phyloP scores from a whole-genome alignment of 1,140 invertebrate species.

The Grapholita molesta region DNA sequence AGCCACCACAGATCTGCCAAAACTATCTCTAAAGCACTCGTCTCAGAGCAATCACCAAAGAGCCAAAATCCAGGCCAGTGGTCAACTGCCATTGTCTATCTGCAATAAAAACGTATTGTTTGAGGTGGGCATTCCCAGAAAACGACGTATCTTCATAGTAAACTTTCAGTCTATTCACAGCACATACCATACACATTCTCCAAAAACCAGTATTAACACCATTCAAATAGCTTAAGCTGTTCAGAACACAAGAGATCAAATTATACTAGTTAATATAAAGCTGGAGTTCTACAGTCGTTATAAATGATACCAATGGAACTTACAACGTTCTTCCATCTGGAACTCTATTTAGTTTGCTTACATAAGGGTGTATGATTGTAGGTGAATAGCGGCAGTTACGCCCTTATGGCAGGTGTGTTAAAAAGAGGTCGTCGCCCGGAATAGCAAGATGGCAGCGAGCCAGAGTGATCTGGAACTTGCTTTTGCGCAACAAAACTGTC shows the following conservation, averaged over 20 bases:
- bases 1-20: too few relatives aligned
- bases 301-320: neutral
- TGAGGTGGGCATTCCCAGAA: neutral
- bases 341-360: too few relatives aligned
- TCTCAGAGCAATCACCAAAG: neutral
- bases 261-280: neutral
- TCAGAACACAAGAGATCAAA: too few relatives aligned
- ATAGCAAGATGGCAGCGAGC: slow-evolving; percentile 47
- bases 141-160: neutral
- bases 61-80: neutral
- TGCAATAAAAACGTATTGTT: neutral
- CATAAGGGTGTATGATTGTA: neutral
- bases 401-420: slow-evolving; percentile 18
- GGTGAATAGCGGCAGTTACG: neutral
- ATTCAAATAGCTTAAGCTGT: neutral
- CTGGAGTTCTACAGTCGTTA: neutral
- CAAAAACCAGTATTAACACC: neutral
- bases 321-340: neutral
- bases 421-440: slow-evolving; percentile 50
- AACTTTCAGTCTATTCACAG: neutral
- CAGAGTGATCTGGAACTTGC: slow-evolving; percentile 37
- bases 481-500: slow-evolving; percentile 37
- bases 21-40: neutral
- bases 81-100: neutral
- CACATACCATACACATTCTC: neutral